phyloP scores from a whole-genome alignment of 23 tunicate species.

The Trididemnum clinides region DNA sequence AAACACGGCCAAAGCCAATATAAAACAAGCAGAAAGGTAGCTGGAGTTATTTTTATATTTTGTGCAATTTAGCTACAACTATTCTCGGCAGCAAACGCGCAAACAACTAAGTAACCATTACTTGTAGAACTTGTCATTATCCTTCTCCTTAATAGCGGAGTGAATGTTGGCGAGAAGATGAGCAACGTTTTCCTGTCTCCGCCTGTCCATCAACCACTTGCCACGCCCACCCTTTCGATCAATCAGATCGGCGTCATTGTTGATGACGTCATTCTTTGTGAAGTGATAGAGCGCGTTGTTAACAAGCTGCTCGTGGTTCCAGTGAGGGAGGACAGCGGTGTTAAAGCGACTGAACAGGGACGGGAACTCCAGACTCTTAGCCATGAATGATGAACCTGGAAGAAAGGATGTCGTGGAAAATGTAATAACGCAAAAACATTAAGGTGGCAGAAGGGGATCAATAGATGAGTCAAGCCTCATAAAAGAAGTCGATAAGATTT shows the following conservation, averaged over 20 bases:
- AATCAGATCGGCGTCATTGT: constrained; percentile 32
- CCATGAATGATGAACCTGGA: constrained; percentile 77
- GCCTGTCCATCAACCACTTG: constrained; percentile 59
- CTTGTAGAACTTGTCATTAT: constrained; percentile 79
- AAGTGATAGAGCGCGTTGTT: constrained; percentile 78
- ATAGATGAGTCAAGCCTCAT: no score
- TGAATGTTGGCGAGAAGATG: constrained; percentile 90
- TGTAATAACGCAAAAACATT: no score
- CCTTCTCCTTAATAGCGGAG: constrained; percentile 62
- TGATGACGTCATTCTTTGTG: constrained; percentile 31
- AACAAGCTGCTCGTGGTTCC: constrained; percentile 88
- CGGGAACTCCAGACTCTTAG: constrained; percentile 85
- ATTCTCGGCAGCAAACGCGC: no score
- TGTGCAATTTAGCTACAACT: no score
- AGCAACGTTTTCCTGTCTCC: constrained; percentile 73
- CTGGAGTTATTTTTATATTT: no score
- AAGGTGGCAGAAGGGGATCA: no score
- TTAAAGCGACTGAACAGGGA: constrained; percentile 74
- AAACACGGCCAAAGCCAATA: no score
- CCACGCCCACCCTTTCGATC: constrained; percentile 26
- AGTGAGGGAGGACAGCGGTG: constrained; percentile 57
- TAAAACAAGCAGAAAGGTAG: no score
- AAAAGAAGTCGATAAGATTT: no score
- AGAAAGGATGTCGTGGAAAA: no score
- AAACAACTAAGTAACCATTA: no score